Percentiles rank a stretch among this genome's conserved stretches.
Evolutionary conservation across 2,113 vertebrate species (phyloP).

Genomic region (Rhodinocichla rosea): DNA sequence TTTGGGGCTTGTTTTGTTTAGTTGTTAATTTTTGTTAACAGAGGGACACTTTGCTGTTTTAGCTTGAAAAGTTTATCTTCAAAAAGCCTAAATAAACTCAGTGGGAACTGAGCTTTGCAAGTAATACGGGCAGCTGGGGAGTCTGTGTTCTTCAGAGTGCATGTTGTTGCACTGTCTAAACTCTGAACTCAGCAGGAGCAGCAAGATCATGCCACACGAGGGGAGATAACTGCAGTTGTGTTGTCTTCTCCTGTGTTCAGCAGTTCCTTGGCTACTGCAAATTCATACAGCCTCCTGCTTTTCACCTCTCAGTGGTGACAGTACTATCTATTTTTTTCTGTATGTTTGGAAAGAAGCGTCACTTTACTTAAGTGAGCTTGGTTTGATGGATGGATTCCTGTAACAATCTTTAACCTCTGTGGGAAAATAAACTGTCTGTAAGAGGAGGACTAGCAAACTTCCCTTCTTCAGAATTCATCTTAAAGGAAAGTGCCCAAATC

Average conservation of each 20-base stretch:
- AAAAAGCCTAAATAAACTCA: background rate
- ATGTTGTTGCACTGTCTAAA: background rate
- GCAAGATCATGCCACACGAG: background rate
- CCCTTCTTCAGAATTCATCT: background rate
- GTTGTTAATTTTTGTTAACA: background rate
- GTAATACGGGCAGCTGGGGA: background rate
- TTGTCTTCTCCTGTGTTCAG: background rate
- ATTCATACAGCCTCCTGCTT: background rate
- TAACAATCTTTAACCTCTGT: background rate
- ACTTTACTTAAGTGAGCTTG: background rate
- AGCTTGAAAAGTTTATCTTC: background rate
- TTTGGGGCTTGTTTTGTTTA: background rate
- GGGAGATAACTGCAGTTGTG: background rate
- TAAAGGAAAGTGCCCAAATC: background rate
- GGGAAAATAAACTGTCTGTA: background rate
- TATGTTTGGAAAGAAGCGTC: background rate
- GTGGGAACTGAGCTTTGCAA: background rate
- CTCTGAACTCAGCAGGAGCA: background rate
- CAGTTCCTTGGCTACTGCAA: background rate
- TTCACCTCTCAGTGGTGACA: background rate
- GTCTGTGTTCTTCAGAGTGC: background rate
- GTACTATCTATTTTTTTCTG: background rate
- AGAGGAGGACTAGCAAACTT: background rate
- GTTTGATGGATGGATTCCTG: background rate
- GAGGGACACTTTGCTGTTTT: background rate